Evolutionary conservation across 30 jellyfish, hydroid and myxozoan species (phyloP).

Genomic region (Clytia hemisphaerica): DNA sequence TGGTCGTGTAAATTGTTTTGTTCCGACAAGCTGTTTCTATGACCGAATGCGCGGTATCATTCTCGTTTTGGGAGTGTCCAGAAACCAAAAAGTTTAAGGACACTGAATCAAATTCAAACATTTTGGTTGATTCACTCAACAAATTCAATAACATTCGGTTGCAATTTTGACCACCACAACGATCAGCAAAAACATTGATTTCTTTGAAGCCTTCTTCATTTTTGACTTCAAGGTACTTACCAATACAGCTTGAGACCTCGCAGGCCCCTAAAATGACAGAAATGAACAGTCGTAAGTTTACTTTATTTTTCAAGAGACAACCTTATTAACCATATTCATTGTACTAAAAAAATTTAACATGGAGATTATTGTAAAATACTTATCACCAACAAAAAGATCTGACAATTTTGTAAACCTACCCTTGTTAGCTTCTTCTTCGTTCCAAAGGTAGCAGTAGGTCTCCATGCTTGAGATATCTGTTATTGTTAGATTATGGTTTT

Average conservation of each 20-base stretch:
- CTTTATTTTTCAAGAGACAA: too few relatives aligned
- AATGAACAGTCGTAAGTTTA: too few relatives aligned
- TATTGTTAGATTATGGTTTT: constrained; percentile 1
- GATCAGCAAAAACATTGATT: background rate
- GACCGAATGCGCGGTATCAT: background rate
- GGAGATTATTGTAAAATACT: too few relatives aligned
- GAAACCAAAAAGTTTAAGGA: background rate
- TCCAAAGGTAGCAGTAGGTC: background rate
- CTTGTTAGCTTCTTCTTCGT: background rate
- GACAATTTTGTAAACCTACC: too few relatives aligned
- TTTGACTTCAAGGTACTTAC: background rate
- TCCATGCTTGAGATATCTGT: background rate
- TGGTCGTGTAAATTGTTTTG: constrained; percentile 14
- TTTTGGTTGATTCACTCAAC: background rate
- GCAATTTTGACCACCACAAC: constrained; percentile 1
- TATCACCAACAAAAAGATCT: too few relatives aligned
- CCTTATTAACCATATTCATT: too few relatives aligned
- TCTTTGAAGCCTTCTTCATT: background rate
- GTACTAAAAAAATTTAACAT: too few relatives aligned
- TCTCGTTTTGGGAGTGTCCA: constrained; percentile 1
- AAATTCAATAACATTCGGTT: background rate
- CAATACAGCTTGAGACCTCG: background rate
- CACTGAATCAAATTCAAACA: background rate
- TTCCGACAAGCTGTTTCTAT: background rate
- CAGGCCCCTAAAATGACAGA: too few relatives aligned